Conservation (phyloP, 2,797 vertebrate genomes). For the Moxostoma hubbsi region DNA sequence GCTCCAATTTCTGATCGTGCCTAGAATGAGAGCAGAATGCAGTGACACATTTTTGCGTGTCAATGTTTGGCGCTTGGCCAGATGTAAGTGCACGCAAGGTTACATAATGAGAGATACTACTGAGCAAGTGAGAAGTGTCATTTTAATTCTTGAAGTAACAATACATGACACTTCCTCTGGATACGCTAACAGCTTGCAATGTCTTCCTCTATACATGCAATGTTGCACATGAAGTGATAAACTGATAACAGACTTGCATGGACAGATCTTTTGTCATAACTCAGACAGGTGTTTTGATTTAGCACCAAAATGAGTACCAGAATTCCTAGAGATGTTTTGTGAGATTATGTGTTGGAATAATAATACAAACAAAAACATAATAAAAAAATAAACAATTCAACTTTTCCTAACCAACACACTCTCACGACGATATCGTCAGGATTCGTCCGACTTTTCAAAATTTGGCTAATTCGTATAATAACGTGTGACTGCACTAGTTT, state of each 20-base stretch:
- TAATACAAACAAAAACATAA: no score
- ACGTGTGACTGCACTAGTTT: no score
- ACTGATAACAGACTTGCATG: slow-evolving; percentile 3
- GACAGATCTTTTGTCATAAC: background rate
- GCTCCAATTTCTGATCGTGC: slow-evolving; percentile 56
- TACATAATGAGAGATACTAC: slow-evolving; percentile 63
- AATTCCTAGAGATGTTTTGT: background rate
- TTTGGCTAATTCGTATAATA: no score
- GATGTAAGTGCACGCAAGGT: slow-evolving; percentile 63
- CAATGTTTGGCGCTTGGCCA: slow-evolving; percentile 74
- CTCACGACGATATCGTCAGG: no score
- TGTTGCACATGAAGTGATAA: background rate
- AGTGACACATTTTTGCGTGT: slow-evolving; percentile 75
- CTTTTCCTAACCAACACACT: no score
- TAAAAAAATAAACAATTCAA: no score
- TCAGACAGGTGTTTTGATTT: background rate
- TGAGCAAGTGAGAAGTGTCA: slow-evolving; percentile 40
- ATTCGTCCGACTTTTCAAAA: no score
- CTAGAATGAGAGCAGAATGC: slow-evolving; percentile 54
- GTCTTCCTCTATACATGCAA: slow-evolving; percentile 26
- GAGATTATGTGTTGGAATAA: background rate
- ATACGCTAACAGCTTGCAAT: slow-evolving; percentile 28
- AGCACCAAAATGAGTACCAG: background rate
- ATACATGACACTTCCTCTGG: slow-evolving; percentile 45
- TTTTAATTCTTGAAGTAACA: slow-evolving; percentile 22